A percentile compares a stretch with the other conserved stretches of the same genome.
Evolutionary conservation across 1,140 invertebrate genomes (phyloP).

Genomic region (Pseudomyrmex concolor): DNA sequence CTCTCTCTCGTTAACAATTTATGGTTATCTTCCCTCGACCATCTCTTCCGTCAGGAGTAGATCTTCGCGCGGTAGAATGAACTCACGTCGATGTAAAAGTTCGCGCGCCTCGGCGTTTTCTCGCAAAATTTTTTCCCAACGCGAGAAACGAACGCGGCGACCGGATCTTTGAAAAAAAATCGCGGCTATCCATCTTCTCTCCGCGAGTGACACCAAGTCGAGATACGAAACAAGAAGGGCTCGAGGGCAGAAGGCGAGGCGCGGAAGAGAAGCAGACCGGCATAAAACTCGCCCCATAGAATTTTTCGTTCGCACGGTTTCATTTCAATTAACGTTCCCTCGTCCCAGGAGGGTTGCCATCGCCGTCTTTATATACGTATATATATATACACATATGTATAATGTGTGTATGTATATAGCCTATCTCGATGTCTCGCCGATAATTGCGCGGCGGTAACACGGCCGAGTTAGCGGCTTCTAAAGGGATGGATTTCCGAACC

Average conservation of each 20-base stretch:
- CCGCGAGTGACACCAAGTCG: neutral
- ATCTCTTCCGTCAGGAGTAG: neutral
- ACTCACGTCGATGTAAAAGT: neutral
- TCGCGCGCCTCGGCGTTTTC: neutral
- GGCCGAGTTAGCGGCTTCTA: constrained; percentile 68
- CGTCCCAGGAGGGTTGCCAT: constrained; percentile 62
- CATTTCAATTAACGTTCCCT: constrained; percentile 80
- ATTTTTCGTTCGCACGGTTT: constrained; percentile 81
- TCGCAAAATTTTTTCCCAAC: neutral
- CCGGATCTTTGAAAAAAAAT: constrained; percentile 29
- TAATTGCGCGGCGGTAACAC: constrained; percentile 73
- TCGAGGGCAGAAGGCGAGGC: neutral
- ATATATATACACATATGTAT: constrained; percentile 3
- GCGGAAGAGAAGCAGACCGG: constrained; percentile 20
- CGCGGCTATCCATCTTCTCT: constrained; percentile 27
- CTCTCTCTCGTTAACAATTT: neutral
- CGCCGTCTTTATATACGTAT: constrained; percentile 1
- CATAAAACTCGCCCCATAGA: constrained; percentile 72
- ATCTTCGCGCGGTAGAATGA: neutral
- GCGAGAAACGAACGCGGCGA: neutral
- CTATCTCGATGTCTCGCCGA: constrained; percentile 72
- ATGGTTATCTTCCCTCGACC: neutral
- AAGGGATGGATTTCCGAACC: constrained; percentile 77
- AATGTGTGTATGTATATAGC: constrained; percentile 19
- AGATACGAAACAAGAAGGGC: constrained; percentile 25